Evolutionary conservation across 2,113 vertebrate species (phyloP), one percentile per base, ranked within the genome.

Genomic region (Pogona vitticeps): DNA sequence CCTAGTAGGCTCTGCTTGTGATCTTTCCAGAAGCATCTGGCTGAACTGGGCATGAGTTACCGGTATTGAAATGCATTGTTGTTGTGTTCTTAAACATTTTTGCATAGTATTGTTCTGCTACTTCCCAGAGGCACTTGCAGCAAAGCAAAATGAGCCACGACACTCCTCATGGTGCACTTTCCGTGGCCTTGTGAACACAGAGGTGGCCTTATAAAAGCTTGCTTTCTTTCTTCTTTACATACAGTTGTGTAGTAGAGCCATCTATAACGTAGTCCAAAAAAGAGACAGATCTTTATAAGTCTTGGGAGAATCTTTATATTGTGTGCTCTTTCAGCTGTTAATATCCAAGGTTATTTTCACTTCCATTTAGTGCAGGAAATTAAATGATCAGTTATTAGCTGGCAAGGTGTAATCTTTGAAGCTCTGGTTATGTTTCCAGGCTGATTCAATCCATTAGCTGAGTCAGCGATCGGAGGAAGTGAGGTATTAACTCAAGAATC

Each of bases 331-430:
- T 83, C 33, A 23, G 56, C 33, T 73, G 52, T 26, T 31, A 73
- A 73, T 72, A 72, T 33, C n/a, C 68, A 59, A 59, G 31, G 52
- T 38, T 59, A 82, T 83, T 73, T 83, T 59, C 72, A 72, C 59
- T 33, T 52, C 59, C 82, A 75, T 73, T 61, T 40, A 73, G 14
- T 56, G 73, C 56, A 61, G 70, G 70, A 75, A 73, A 76, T 63
- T 76, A 84, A n/a, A 76, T 84, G 61, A 61, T 63, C 42, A 12
- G 36, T 75, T 65, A 84, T 76, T 84, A 63, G 2, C 31, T 86
- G 10, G 2, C n/a, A 20, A 81, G 56, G 40, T 75, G 31, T 3
- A n/a, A 6, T 21, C 84, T 58, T 31, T 83, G 82, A 23, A 36
- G 3, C 84, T 82, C 3, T 56, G 38, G 58, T 61, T 28, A 63